These are phyloP conservation scores for Chymomyza costata DNA, from an alignment of 1,140 invertebrate species.

Conservation along the genomic window DNA sequence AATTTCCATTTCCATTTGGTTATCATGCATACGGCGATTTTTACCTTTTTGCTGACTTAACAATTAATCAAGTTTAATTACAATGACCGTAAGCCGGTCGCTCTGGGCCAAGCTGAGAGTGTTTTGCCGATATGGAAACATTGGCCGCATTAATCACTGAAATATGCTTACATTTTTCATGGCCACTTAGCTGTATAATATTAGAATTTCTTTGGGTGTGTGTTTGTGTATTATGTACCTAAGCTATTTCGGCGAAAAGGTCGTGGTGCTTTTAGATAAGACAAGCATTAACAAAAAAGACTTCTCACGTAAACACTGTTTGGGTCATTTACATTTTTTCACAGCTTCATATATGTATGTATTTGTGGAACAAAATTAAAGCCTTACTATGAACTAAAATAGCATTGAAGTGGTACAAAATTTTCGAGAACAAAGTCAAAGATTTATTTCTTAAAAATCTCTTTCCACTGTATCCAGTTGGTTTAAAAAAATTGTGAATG, in stretches of 20 bases:
- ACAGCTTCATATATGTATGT: too few relatives aligned
- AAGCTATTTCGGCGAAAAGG: not conserved
- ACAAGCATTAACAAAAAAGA: constrained; percentile 35
- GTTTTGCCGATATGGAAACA: constrained; percentile 39
- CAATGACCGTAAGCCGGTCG: constrained; percentile 23
- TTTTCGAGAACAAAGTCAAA: too few relatives aligned
- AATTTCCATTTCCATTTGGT: constrained; percentile 71
- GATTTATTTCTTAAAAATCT: too few relatives aligned
- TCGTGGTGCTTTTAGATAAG: constrained; percentile 27
- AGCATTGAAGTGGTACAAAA: too few relatives aligned
- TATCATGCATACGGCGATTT: constrained; percentile 63
- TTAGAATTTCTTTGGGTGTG: too few relatives aligned
- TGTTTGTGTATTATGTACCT: constrained; percentile 12
- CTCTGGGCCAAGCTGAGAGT: too few relatives aligned
- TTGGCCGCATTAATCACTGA: constrained; percentile 61
- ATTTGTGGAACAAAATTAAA: too few relatives aligned
- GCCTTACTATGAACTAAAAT: too few relatives aligned
- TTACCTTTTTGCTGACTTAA: constrained; percentile 66
- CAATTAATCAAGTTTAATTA: constrained; percentile 73
- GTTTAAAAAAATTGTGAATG: too few relatives aligned
- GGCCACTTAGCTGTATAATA: constrained; percentile 33
- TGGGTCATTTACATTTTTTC: constrained; percentile 63
- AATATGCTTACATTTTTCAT: constrained; percentile 67
- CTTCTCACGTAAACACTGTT: constrained; percentile 55
- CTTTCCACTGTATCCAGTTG: too few relatives aligned